Percentiles rank a stretch among this genome's conserved stretches.
Conservation (phyloP, 1,140 invertebrate species). For the Papilio machaon region DNA sequence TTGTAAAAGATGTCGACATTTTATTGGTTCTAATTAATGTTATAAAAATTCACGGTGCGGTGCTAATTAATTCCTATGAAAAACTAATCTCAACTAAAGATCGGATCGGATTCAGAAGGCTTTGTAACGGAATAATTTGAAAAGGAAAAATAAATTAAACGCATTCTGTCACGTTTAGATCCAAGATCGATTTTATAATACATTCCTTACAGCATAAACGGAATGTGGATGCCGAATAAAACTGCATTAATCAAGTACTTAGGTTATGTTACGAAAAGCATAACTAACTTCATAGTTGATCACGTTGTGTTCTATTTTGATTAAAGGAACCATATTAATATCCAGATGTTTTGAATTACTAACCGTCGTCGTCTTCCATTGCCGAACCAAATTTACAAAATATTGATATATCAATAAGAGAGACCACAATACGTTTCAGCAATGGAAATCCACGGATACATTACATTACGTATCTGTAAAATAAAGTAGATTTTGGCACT, state of each 20-base stretch:
- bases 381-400: not conserved
- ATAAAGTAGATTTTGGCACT: no score
- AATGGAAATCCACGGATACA: not conserved
- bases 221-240: not conserved
- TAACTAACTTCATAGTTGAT: not conserved
- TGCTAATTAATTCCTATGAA: no score
- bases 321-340: not conserved
- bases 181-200: not conserved
- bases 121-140: no score
- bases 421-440: not conserved
- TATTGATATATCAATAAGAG: not conserved
- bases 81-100: not conserved
- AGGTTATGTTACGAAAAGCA: not conserved
- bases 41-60: no score
- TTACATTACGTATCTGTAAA: not conserved
- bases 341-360: not conserved
- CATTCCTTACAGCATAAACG: not conserved
- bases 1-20: no score
- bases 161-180: conserved; percentile 3
- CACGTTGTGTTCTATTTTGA: not conserved
- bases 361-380: not conserved
- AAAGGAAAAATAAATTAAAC: not conserved
- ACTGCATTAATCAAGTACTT: conserved; percentile 15
- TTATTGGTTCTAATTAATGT: no score
- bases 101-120: not conserved